Conservation (phyloP, 2,888 invertebrate species). For the Adelognathus sp. region DNA sequence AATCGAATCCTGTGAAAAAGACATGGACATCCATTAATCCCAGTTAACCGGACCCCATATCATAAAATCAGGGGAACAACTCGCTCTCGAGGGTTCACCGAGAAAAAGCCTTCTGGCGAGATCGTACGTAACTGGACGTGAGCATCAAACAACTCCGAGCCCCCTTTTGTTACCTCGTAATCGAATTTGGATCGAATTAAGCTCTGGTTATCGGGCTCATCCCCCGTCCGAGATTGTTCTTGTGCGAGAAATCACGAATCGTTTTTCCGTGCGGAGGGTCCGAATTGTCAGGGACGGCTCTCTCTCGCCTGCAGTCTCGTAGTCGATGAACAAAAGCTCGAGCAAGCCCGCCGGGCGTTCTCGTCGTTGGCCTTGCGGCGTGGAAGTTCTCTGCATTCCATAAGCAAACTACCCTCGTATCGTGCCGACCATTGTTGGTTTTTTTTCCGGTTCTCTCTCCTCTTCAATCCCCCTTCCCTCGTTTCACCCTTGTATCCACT, state of each 20-base stretch:
- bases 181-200: constrained; percentile 39
- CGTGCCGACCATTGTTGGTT: constrained; percentile 30
- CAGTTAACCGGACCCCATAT: not conserved
- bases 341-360: not conserved
- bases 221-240: not conserved
- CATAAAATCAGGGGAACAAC: not conserved
- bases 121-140: not conserved
- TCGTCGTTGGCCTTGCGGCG: not conserved
- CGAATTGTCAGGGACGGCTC: not conserved
- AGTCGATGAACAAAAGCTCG: not conserved
- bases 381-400: constrained; percentile 15
- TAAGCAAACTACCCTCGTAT: constrained; percentile 11
- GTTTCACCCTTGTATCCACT: not conserved
- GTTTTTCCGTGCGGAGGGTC: not conserved
- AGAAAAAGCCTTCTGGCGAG: not conserved
- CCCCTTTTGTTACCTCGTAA: constrained; percentile 27
- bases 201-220: not conserved
- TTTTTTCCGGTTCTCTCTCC: not conserved
- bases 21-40: not conserved
- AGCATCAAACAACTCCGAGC: constrained; percentile 1
- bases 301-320: not conserved
- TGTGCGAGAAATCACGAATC: constrained; percentile 16
- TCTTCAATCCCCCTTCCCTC: not conserved
- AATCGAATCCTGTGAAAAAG: too few relatives aligned
- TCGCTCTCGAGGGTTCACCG: not conserved